Evolutionary conservation across 2,113 vertebrate species (phyloP).

Genomic region (Aphyosemion australe): DNA sequence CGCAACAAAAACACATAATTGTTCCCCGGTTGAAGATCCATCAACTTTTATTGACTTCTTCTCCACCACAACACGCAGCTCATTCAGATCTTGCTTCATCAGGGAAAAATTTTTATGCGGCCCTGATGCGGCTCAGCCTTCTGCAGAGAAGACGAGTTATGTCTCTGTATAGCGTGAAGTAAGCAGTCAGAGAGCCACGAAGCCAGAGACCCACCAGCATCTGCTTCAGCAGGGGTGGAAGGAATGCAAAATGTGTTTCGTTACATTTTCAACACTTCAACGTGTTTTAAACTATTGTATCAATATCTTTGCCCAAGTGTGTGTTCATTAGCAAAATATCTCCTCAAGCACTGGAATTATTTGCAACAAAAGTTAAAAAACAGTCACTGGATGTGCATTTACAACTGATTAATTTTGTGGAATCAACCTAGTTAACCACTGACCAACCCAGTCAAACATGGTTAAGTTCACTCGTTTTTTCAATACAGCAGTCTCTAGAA

Average conservation of each 20-base stretch:
- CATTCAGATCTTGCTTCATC: slow-evolving; percentile 76
- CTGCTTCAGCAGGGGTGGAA: slow-evolving; percentile 32
- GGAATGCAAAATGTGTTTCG: slow-evolving; percentile 19
- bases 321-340: no score
- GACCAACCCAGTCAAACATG: no score
- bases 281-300: no score
- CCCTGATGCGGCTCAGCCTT: slow-evolving; percentile 62
- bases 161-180: slow-evolving; percentile 52
- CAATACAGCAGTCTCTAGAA: no score
- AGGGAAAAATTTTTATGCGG: slow-evolving; percentile 67
- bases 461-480: no score
- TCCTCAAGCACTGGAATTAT: no score
- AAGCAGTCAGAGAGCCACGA: slow-evolving; percentile 42
- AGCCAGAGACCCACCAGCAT: slow-evolving; percentile 38
- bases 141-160: slow-evolving; percentile 68
- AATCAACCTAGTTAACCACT: no score
- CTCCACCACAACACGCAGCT: slow-evolving; percentile 60
- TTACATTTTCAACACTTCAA: slow-evolving; percentile 11
- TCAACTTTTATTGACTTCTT: slow-evolving; percentile 71
- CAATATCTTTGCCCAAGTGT: no score
- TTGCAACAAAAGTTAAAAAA: no score
- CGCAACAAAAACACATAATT: slow-evolving; percentile 66
- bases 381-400: no score
- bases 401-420: no score
- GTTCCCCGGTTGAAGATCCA: slow-evolving; percentile 64